Evolutionary conservation across 2,888 invertebrate species (phyloP).

Genomic region (Drosophila mercatorum): DNA sequence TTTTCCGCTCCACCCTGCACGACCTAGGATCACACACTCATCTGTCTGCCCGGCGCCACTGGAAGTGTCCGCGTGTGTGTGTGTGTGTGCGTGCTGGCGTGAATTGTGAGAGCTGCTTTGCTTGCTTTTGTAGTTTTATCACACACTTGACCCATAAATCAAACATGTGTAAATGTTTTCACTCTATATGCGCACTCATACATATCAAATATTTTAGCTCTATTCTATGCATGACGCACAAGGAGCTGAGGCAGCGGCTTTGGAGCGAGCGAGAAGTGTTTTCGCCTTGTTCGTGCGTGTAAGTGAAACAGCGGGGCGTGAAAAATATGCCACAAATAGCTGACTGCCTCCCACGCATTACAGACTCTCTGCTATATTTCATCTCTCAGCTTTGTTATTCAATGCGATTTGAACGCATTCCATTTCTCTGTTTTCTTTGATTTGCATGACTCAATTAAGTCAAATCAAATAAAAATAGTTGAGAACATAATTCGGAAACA

Average conservation of each 20-base stretch:
- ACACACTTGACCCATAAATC: slow-evolving; percentile 79
- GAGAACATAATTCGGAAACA: too few species aligned
- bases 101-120: slow-evolving; percentile 30
- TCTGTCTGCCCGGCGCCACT: slow-evolving; percentile 30
- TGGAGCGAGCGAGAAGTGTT: slow-evolving; percentile 23
- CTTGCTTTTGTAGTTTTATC: slow-evolving; percentile 76
- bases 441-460: neutral
- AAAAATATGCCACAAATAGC: slow-evolving; percentile 78
- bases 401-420: slow-evolving; percentile 61
- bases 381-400: slow-evolving; percentile 26
- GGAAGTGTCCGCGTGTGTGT: neutral
- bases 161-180: slow-evolving; percentile 79
- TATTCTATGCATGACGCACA: slow-evolving; percentile 55
- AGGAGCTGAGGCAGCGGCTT: slow-evolving; percentile 30
- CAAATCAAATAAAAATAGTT: neutral
- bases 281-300: slow-evolving; percentile 66
- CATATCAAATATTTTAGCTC: slow-evolving; percentile 72
- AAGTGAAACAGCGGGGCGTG: slow-evolving; percentile 67
- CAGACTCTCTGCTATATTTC: slow-evolving; percentile 25
- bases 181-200: slow-evolving; percentile 78
- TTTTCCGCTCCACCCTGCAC: slow-evolving; percentile 27
- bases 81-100: neutral
- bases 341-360: slow-evolving; percentile 47
- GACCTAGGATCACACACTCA: slow-evolving; percentile 19
- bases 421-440: neutral